Conservation (phyloP, 2,797 vertebrate species). For the Malacoctenus gilli region DNA sequence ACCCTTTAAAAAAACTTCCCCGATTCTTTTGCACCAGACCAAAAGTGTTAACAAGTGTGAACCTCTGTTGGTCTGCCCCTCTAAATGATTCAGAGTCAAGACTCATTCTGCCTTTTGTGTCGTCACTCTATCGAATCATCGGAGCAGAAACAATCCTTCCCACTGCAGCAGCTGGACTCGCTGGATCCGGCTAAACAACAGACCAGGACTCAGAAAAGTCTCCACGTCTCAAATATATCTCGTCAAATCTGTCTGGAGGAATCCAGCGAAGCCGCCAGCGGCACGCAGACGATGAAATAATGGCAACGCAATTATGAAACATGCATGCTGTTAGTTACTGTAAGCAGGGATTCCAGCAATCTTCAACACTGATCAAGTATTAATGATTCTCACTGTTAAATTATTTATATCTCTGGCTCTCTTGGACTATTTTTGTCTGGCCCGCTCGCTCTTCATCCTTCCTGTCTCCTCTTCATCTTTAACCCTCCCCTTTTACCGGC, state of each 20-base stretch:
- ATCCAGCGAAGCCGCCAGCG: constrained; percentile 7
- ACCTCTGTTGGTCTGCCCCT: too few species aligned
- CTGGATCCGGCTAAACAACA: too few species aligned
- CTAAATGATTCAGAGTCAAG: too few species aligned
- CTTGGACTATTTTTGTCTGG: constrained; percentile 78
- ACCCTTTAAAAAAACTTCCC: too few species aligned
- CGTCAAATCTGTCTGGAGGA: constrained; percentile 8
- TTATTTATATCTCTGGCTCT: constrained; percentile 79
- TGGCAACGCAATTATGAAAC: constrained; percentile 31
- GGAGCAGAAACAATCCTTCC: too few species aligned
- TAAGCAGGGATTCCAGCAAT: constrained; percentile 51
- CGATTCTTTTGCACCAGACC: too few species aligned
- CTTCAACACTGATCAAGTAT: constrained; percentile 78
- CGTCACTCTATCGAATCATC: too few species aligned
- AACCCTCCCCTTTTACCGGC: constrained; percentile 28
- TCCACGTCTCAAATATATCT: not conserved
- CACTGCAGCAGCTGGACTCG: too few species aligned
- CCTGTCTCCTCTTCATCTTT: constrained; percentile 57
- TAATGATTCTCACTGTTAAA: constrained; percentile 77
- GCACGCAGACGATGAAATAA: constrained; percentile 17
- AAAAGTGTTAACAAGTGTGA: too few species aligned
- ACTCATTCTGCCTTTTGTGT: too few species aligned
- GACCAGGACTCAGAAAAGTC: not conserved
- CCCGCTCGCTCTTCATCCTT: constrained; percentile 52
- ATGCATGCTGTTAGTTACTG: constrained; percentile 44